Percentiles rank a stretch among this genome's conserved stretches.
phyloP scores from a whole-genome alignment of 2,113 vertebrate genomes.

The Rhizomys pruinosus region DNA sequence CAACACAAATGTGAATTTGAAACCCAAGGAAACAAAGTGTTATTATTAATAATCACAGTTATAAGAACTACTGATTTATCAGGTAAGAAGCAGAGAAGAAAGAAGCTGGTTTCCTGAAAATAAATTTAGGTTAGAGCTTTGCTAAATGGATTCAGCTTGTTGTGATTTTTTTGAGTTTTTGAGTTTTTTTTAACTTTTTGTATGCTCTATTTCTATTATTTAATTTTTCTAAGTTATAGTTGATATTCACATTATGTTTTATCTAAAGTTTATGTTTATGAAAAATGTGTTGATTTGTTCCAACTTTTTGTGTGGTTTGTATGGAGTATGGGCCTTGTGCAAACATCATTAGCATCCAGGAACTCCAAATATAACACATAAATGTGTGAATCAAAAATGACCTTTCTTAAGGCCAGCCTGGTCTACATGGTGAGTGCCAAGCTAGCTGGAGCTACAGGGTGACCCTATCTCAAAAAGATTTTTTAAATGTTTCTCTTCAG shows the following conservation, averaged over 20 bases:
- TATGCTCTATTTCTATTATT: not conserved
- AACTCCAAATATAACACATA: not conserved
- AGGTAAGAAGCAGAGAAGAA: constrained; percentile 40
- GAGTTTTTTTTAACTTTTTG: not conserved
- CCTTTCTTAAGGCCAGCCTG: no score
- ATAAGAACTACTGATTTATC: constrained; percentile 37
- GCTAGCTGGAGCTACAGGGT: no score
- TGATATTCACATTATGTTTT: not conserved
- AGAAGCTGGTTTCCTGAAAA: not conserved
- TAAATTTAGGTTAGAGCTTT: constrained; percentile 17
- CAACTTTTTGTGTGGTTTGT: not conserved
- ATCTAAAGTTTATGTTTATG: constrained; percentile 5
- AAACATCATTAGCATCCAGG: not conserved
- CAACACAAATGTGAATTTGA: constrained; percentile 42
- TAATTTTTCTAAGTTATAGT: not conserved
- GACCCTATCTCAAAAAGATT: no score
- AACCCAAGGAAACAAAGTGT: constrained; percentile 44
- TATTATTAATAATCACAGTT: not conserved
- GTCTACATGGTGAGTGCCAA: no score
- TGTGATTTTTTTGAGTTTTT: constrained; percentile 2
- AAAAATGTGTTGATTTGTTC: not conserved
- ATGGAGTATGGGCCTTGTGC: not conserved
- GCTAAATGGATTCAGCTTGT: not conserved
- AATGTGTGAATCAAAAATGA: not conserved
- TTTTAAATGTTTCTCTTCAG: no score